Percentiles rank a stretch among this genome's conserved stretches.
These are phyloP conservation scores for Pollachius pollachius DNA, from an alignment of 2,113 vertebrate genomes.

Conservation along the genomic window DNA sequence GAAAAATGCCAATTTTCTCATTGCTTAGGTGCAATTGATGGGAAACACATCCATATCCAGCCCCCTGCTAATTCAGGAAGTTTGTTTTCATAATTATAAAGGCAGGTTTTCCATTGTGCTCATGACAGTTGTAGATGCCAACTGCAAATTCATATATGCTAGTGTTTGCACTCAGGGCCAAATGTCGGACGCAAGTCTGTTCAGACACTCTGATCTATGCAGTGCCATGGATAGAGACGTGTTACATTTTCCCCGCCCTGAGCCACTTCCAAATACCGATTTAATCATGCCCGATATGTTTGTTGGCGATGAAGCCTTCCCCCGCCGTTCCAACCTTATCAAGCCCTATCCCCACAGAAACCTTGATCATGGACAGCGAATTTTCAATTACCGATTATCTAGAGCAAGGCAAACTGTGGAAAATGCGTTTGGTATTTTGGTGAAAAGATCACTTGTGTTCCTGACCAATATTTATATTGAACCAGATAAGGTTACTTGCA, in stretches of 20 bases:
- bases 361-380: constrained; percentile 7
- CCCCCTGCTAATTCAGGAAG: background rate
- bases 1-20: background rate
- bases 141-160: constrained; percentile 7
- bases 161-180: background rate
- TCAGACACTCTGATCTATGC: constrained; percentile 1
- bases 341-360: constrained; percentile 11
- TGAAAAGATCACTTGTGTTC: background rate
- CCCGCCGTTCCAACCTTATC: background rate
- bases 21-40: background rate
- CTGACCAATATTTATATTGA: background rate
- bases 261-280: constrained; percentile 6
- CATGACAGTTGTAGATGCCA: background rate
- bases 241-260: constrained; percentile 9
- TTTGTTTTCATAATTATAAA: background rate
- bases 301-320: constrained; percentile 18
- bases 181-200: background rate
- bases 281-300: constrained; percentile 17
- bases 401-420: background rate
- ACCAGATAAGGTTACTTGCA: background rate
- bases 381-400: constrained; percentile 14
- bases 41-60: background rate
- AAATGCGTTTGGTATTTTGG: constrained; percentile 5
- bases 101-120: background rate
- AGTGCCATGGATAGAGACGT: constrained; percentile 11